These are phyloP conservation scores for Diachrysia chrysitis DNA, from an alignment of 2,888 invertebrate genomes.

Conservation along the genomic window DNA sequence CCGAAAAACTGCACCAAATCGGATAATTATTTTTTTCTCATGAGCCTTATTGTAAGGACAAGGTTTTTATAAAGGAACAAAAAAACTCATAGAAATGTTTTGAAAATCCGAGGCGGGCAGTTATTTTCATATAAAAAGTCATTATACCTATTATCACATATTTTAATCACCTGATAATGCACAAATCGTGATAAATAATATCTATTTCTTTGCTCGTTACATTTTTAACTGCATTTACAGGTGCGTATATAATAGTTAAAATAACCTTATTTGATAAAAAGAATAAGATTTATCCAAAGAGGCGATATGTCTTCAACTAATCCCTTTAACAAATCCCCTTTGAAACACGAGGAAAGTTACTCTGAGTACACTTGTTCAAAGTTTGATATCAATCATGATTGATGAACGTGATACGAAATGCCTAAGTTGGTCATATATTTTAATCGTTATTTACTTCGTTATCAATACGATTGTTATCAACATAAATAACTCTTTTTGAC, in stretches of 20 bases:
- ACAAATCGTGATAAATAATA: neutral
- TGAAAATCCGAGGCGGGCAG: no score
- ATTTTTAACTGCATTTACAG: slow-evolving; percentile 3
- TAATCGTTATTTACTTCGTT: slow-evolving; percentile 55
- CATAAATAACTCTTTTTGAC: slow-evolving; percentile 29
- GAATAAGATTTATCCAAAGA: slow-evolving; percentile 20
- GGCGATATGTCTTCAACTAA: slow-evolving; percentile 26
- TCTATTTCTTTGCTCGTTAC: neutral
- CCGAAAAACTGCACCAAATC: no score
- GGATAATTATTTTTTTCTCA: no score
- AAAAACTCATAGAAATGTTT: no score
- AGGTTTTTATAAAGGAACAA: no score
- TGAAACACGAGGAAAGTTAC: slow-evolving; percentile 60
- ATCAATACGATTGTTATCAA: slow-evolving; percentile 20
- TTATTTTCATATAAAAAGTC: neutral
- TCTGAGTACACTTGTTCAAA: slow-evolving; percentile 36
- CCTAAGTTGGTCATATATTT: slow-evolving; percentile 38
- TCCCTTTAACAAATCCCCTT: slow-evolving; percentile 24
- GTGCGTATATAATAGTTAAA: neutral
- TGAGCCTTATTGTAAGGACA: no score
- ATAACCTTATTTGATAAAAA: neutral
- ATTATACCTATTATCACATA: neutral
- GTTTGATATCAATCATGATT: slow-evolving; percentile 58
- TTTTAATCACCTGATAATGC: slow-evolving; percentile 3
- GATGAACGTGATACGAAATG: slow-evolving; percentile 56